Base-by-base conservation (phyloP, 2,113 vertebrate species). In the Pavo muticus region DNA sequence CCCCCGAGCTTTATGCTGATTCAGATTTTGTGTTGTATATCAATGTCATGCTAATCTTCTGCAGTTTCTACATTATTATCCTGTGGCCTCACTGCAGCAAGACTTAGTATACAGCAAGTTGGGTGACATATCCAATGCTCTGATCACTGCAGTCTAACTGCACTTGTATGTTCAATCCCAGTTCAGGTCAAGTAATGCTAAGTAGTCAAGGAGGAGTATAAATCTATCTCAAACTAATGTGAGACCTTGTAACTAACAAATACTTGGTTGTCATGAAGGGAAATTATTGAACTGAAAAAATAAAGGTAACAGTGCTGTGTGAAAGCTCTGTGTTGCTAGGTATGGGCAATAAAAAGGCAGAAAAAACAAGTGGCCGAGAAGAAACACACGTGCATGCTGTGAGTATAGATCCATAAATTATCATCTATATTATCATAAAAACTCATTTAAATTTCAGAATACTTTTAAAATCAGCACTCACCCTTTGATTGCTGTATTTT, bases 391-490 rank as follows among this genome's bases (percentile, higher is more conserved):
- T 73, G 50, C 82, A 76, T 76, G 47, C 83, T 88, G 63, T 86
- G 63, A 94, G 77, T 85, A 63, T 81, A 59, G 72, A 92, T 87
- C 89, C 91, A 93, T 93, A 92, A 95, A 96, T 96, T 95, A 93
- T 60, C 75, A 93, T 93, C 83, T 78, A 54, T 91, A 93, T 90
- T 94, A 59, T 45, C 87, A 91, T 94, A 92, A 92, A 96, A 95
- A 71, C 84, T 95, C 67, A 96, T 95, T 96, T 96, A 92, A 95
- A 97, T 96, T 94, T 95, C 91, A 95, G 72, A 95, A 88, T 94
- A 90, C 60, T 91, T 95, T 91, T 30, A 4, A 93, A 57, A 88
- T 86, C 3, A 1, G 74, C 85, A 68, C 81, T 96, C 84, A 63
- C 63, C 44, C 80, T 94, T 96, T 96, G 94, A 95, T 95, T 96